phyloP scores from a whole-genome alignment of 2,888 invertebrate species.

The Morinoia aosen region DNA sequence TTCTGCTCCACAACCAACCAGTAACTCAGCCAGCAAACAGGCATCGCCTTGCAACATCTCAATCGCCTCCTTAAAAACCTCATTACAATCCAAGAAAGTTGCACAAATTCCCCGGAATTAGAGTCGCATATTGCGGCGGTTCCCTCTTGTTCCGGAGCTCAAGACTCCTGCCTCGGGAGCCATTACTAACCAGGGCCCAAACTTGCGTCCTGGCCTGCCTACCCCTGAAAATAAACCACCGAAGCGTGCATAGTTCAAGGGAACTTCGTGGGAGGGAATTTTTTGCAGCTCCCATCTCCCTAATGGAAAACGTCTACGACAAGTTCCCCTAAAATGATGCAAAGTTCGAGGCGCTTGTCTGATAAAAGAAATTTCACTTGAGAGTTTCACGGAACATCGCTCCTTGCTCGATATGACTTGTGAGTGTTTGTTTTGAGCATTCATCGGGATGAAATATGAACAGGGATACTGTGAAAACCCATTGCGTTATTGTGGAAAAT shows the following conservation, averaged over 20 bases:
- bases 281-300: neutral
- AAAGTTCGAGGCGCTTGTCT: neutral
- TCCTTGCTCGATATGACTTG: neutral
- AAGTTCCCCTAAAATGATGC: constrained; percentile 1
- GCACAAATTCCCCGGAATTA: neutral
- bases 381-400: neutral
- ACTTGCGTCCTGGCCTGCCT: neutral
- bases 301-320: neutral
- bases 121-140: neutral
- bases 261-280: neutral
- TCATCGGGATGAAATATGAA: neutral
- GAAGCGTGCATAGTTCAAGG: neutral
- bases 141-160: neutral
- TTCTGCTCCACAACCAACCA: too few relatives aligned
- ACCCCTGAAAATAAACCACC: neutral
- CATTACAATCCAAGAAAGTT: too few relatives aligned
- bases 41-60: too few relatives aligned
- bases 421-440: neutral
- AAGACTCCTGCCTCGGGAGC: neutral
- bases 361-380: neutral
- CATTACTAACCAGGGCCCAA: neutral
- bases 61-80: neutral
- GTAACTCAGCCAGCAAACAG: too few relatives aligned
- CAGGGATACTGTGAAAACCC: neutral
- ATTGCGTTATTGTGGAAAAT: neutral